phyloP scores from a whole-genome alignment of 2,888 invertebrate genomes.

The Teleogryllus oceanicus region DNA sequence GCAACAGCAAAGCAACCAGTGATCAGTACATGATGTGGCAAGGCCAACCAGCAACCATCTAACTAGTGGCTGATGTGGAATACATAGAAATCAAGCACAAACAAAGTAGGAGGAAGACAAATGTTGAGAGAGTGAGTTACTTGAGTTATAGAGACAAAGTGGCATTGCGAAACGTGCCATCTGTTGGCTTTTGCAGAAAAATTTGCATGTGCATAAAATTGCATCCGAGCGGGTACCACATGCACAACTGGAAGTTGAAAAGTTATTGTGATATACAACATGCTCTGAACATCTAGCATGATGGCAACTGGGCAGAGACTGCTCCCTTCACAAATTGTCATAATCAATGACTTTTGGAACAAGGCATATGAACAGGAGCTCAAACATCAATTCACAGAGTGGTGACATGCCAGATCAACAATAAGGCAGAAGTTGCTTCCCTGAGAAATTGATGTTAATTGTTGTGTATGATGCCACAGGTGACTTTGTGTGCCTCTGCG shows the following conservation, averaged over 20 bases:
- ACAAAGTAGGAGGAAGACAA: no score
- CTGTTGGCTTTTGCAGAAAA: not conserved
- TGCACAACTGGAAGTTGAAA: not conserved
- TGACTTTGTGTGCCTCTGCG: no score
- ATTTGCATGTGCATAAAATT: not conserved
- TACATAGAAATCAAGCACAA: no score
- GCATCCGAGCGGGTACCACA: not conserved
- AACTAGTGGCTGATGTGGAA: no score
- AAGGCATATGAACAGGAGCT: not conserved
- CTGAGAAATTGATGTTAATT: no score
- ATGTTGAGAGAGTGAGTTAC: not conserved
- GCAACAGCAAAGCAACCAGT: no score
- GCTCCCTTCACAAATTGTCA: slow-evolving; percentile 23
- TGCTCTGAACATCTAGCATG: not conserved
- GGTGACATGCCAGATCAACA: slow-evolving; percentile 20
- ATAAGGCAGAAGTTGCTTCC: not conserved
- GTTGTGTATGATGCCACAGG: no score
- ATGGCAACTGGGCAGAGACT: slow-evolving; percentile 26
- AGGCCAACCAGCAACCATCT: no score
- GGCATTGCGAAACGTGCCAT: not conserved
- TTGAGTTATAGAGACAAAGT: not conserved
- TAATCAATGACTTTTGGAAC: not conserved
- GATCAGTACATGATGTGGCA: no score
- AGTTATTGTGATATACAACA: not conserved
- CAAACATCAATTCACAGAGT: slow-evolving; percentile 22